These are phyloP conservation scores for Myzus persicae DNA, from an alignment of 1,140 invertebrate genomes.

Conservation along the genomic window DNA sequence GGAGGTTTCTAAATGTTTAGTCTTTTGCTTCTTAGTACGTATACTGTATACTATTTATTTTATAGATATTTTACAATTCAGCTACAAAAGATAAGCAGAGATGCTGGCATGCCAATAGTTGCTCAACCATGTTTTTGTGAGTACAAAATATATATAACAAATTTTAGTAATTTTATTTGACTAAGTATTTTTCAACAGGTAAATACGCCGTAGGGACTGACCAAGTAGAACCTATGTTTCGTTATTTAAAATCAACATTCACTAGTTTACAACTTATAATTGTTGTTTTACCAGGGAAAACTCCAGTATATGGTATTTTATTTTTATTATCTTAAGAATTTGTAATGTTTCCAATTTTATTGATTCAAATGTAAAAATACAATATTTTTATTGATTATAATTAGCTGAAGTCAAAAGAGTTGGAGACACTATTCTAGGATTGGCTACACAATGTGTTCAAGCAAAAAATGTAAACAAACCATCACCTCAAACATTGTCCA, in stretches of 20 bases:
- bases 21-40: not conserved
- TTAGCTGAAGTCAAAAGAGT: conserved; percentile 98
- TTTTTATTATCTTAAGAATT: not conserved
- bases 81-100: conserved; percentile 98
- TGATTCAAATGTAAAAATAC: not conserved
- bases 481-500: conserved; percentile 98
- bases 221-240: conserved; percentile 99
- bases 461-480: conserved; percentile 99
- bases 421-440: conserved; percentile 97
- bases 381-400: conserved; percentile 13
- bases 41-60: conserved; percentile 52
- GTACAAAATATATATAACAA: conserved; percentile 53
- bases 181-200: conserved; percentile 62
- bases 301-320: conserved; percentile 93
- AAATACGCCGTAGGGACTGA: conserved; percentile 99
- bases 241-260: conserved; percentile 97
- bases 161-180: conserved; percentile 22
- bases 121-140: conserved; percentile 95
- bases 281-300: conserved; percentile 98
- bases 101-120: conserved; percentile 99
- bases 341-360: not conserved
- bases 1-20: too few relatives aligned
- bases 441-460: conserved; percentile 99
- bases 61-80: conserved; percentile 92
- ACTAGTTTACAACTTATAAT: conserved; percentile 95